Percentiles rank a stretch among this genome's conserved stretches.
Conservation (phyloP, 2,888 invertebrate genomes). For the Agriopis aurantiaria region DNA sequence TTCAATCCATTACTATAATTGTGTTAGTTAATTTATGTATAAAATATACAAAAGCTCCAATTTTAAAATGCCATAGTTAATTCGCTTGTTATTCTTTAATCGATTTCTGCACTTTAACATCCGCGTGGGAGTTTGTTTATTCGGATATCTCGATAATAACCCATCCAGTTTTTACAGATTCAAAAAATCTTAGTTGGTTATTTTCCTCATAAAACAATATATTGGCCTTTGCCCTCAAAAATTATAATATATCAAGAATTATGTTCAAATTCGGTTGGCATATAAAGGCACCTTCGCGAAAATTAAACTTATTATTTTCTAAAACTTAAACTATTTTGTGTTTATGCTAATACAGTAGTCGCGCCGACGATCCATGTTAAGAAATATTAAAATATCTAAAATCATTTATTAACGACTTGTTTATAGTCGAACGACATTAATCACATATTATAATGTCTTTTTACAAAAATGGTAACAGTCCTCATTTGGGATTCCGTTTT, state of each 20-base stretch:
- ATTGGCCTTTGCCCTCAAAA: constrained; percentile 33
- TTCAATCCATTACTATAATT: constrained; percentile 26
- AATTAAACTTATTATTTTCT: constrained; percentile 11
- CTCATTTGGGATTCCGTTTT: constrained; percentile 47
- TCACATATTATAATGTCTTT: constrained; percentile 44
- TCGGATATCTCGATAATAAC: constrained; percentile 23
- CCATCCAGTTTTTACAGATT: constrained; percentile 22
- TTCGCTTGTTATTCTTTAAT: constrained; percentile 39
- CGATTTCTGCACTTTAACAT: constrained; percentile 40
- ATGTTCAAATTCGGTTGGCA: constrained; percentile 38
- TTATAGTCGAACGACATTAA: constrained; percentile 60
- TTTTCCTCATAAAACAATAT: constrained; percentile 29
- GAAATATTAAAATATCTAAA: constrained; percentile 48
- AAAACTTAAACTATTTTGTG: constrained; percentile 17
- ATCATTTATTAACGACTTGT: constrained; percentile 58
- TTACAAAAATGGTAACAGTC: constrained; percentile 47
- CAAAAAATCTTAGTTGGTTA: constrained; percentile 9
- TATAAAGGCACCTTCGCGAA: constrained; percentile 35
- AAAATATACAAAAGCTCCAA: constrained; percentile 37
- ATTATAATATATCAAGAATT: constrained; percentile 16
- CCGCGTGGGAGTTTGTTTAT: constrained; percentile 57
- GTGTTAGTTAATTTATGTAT: constrained; percentile 33
- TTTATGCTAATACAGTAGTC: constrained; percentile 47
- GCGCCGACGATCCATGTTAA: constrained; percentile 30
- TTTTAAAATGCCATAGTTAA: constrained; percentile 44